Evolutionary conservation across 2,797 vertebrate species (phyloP), one percentile per base, ranked within the genome.

Genomic region (Muscicapa striata): DNA sequence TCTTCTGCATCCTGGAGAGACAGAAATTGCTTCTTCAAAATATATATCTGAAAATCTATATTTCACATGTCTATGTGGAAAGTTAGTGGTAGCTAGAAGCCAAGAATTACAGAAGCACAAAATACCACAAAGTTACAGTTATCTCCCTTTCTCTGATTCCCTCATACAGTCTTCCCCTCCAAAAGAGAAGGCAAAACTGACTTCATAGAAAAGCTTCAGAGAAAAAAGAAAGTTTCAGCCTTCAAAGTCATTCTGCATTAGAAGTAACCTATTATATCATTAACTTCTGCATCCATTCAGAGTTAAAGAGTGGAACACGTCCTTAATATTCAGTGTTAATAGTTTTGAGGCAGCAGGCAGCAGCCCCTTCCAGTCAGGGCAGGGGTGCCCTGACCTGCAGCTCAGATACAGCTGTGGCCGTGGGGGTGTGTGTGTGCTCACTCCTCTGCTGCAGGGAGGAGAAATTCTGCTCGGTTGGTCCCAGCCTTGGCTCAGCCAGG

Each of bases 21-120:
- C 59, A 91, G 84, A 72, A 90, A 86, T 36, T 81, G 27, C 77
- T 54, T 81, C 55, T 78, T 66, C 55, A 68, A 95, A 81, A 68
- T 43, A 51, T 14, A 4, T 55, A 10, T 51, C 32, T 57, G 54
- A 46, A 43, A 91, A 74, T 26, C 30, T 68, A 1, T 29, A 24
- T 67, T 89, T 87, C 4, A 0, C 51, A 34, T 43, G 20, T 52
- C 40, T 63, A 59, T 63, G 38, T 49, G 55, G 41, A 51, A 89
- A 67, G n/a, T 73, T 89, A n/a, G 52, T 45, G 45, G 40, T 43
- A 93, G 38, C 24, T 55, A 58, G 59, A 79, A 88, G 12, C 29
- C 73, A 67, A 55, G n/a, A 78, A 67, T 66, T 80, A 74, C 0
- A 15, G 67, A 79, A 76, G 67, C 46, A 89, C 40, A 73, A 76